phyloP scores from a whole-genome alignment of 1,140 invertebrate species.

The Drosophila parvula region DNA sequence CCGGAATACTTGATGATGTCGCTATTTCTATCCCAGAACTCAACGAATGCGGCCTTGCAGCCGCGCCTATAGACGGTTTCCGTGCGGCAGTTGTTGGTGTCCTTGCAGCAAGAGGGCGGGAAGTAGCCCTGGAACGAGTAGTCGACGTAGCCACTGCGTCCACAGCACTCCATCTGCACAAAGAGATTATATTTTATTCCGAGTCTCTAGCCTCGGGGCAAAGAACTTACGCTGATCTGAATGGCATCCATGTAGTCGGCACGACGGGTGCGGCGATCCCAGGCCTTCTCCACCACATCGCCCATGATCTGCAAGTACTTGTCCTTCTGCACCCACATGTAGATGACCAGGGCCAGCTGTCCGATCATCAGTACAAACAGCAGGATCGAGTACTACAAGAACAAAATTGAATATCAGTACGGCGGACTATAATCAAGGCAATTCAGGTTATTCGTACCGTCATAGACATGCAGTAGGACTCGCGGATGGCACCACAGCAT shows the following conservation, averaged over 20 bases:
- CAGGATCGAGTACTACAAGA: slow-evolving; percentile 87
- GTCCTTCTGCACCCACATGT: slow-evolving; percentile 86
- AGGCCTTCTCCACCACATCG: slow-evolving; percentile 83
- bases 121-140: slow-evolving; percentile 82
- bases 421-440: accelerated
- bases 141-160: slow-evolving; percentile 84
- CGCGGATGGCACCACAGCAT: slow-evolving; percentile 92
- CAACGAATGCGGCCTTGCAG: slow-evolving; percentile 83
- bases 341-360: slow-evolving; percentile 87
- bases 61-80: slow-evolving; percentile 84
- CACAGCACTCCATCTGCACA: slow-evolving; percentile 88
- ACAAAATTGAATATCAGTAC: slow-evolving; percentile 17
- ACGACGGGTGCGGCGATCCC: slow-evolving; percentile 51
- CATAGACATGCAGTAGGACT: slow-evolving; percentile 93
- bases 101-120: slow-evolving; percentile 84
- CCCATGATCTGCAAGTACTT: slow-evolving; percentile 84
- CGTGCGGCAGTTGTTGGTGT: slow-evolving; percentile 83
- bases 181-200: slow-evolving; percentile 21
- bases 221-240: slow-evolving; percentile 84
- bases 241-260: slow-evolving; percentile 84
- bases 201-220: no score
- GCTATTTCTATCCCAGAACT: slow-evolving; percentile 85
- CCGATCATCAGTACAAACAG: slow-evolving; percentile 87
- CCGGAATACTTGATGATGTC: slow-evolving; percentile 87
- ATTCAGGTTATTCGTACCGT: slow-evolving; percentile 86